These are phyloP conservation scores for Brotula barbata DNA, from an alignment of 2,797 vertebrate genomes.

Conservation along the genomic window DNA sequence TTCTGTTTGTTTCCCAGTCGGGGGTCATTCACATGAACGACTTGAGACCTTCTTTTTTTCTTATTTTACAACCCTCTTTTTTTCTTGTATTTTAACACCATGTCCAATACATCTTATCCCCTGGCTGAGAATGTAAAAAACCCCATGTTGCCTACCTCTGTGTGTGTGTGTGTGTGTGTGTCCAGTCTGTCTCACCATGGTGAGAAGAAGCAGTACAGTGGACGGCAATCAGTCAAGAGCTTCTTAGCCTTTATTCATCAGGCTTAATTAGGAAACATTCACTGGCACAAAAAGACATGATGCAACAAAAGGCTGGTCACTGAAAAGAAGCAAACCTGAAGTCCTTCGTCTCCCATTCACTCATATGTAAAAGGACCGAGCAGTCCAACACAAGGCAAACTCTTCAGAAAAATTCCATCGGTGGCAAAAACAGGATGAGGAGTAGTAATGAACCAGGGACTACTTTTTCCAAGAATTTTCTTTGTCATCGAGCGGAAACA, in stretches of 20 bases:
- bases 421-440: constrained; percentile 50
- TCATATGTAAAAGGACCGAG: constrained; percentile 52
- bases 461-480: constrained; percentile 39
- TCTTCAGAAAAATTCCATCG: constrained; percentile 74
- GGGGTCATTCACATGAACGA: constrained; percentile 69
- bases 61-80: constrained; percentile 48
- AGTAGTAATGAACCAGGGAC: constrained; percentile 56
- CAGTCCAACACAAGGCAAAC: constrained; percentile 70
- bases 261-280: constrained; percentile 78
- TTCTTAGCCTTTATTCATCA: constrained; percentile 70
- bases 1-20: constrained; percentile 63
- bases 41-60: constrained; percentile 61
- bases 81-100: constrained; percentile 64
- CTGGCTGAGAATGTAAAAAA: constrained; percentile 57
- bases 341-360: constrained; percentile 70
- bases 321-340: constrained; percentile 73
- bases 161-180: constrained; percentile 14
- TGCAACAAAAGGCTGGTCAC: constrained; percentile 71
- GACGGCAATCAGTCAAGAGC: constrained; percentile 75
- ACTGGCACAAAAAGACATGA: constrained; percentile 69
- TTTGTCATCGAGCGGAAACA: constrained; percentile 50
- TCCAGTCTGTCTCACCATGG: constrained; percentile 44
- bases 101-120: constrained; percentile 61
- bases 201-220: constrained; percentile 66
- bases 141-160: constrained; percentile 11